Evolutionary conservation across 1,140 invertebrate genomes (phyloP).

Genomic region (Leptestheria dahalacensis): DNA sequence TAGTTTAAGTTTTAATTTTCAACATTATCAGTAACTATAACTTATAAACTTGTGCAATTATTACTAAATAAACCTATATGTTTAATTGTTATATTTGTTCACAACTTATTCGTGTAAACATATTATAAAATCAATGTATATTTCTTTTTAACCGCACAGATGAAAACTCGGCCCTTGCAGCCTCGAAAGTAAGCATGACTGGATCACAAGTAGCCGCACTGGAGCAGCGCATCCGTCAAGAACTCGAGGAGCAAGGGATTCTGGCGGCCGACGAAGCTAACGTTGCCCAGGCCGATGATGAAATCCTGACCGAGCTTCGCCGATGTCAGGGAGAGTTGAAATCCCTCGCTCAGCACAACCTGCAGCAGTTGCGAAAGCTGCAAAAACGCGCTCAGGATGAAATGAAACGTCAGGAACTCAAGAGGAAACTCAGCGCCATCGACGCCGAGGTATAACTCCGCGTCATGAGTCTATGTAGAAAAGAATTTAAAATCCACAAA

Average conservation of each 20-base stretch:
- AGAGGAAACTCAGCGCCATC: conserved; percentile 45
- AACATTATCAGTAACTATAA: too few species aligned
- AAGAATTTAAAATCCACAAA: conserved; percentile 27
- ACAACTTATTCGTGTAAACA: not conserved
- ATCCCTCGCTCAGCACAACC: conserved; percentile 50
- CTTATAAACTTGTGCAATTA: too few species aligned
- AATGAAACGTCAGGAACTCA: conserved; percentile 47
- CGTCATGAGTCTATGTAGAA: conserved; percentile 28
- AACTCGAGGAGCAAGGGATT: conserved; percentile 73
- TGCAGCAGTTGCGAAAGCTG: conserved; percentile 44
- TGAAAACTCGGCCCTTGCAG: conserved; percentile 25
- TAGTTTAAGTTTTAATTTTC: conserved; percentile 25
- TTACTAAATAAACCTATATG: too few species aligned
- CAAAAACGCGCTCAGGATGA: conserved; percentile 42
- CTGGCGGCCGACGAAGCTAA: conserved; percentile 41
- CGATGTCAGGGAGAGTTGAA: conserved; percentile 63
- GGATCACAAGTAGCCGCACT: conserved; percentile 24
- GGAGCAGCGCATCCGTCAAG: conserved; percentile 67
- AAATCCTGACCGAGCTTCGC: conserved; percentile 67
- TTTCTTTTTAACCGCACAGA: not conserved
- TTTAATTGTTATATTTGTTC: too few species aligned
- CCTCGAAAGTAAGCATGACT: conserved; percentile 20
- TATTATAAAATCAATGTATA: not conserved
- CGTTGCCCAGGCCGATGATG: conserved; percentile 50
- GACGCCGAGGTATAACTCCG: conserved; percentile 46